A percentile compares a stretch with the other conserved stretches of the same genome.
Conservation (phyloP, 2,888 invertebrate genomes). For the Xylophagus ater region DNA sequence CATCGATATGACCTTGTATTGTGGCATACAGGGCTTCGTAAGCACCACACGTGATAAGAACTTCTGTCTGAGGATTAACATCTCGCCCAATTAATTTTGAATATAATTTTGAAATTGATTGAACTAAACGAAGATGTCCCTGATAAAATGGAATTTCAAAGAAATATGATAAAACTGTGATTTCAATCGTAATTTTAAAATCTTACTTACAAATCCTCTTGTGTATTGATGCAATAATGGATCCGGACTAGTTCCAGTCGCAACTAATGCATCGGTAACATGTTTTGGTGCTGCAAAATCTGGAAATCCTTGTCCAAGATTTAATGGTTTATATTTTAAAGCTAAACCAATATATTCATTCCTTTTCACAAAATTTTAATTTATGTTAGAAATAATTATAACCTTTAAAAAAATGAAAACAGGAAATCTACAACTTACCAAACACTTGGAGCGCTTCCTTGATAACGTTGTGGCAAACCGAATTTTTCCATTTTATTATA, state of each 20-base stretch:
- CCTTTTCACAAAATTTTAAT: conserved; percentile 48
- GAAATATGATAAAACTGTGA: neutral
- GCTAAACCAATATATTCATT: conserved; percentile 83
- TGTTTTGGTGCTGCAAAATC: conserved; percentile 80
- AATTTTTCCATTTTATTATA: conserved; percentile 31
- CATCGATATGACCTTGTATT: conserved; percentile 74
- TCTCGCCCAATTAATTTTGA: conserved; percentile 60
- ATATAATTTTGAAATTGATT: conserved; percentile 74
- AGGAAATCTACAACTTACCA: conserved; percentile 23
- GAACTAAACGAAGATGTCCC: conserved; percentile 86
- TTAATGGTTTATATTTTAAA: conserved; percentile 73
- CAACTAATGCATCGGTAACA: conserved; percentile 64
- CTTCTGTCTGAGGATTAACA: conserved; percentile 76
- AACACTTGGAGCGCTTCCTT: conserved; percentile 36
- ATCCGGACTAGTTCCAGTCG: conserved; percentile 56
- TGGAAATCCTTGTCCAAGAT: conserved; percentile 93
- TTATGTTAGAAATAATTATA: neutral
- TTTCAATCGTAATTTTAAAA: neutral
- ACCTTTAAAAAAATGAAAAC: neutral
- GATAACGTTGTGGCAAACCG: conserved; percentile 32
- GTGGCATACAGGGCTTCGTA: conserved; percentile 86
- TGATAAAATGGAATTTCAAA: conserved; percentile 30
- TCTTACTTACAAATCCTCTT: conserved; percentile 72
- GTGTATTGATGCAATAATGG: conserved; percentile 84
- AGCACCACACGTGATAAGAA: conserved; percentile 84